Evolutionary conservation across 2,113 vertebrate species (phyloP).

Genomic region (Erinaceus europaeus): DNA sequence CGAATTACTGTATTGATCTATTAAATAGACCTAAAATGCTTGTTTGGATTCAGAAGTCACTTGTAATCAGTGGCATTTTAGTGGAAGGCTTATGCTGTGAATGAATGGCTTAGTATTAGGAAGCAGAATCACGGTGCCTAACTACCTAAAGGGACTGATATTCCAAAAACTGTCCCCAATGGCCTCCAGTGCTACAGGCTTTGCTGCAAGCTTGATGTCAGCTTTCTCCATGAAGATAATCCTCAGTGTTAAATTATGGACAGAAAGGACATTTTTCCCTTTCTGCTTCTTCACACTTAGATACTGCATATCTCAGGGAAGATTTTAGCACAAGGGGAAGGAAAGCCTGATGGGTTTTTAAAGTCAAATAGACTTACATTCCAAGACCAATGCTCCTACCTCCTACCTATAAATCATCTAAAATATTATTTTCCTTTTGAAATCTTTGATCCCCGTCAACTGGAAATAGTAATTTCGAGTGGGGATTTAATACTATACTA

Average conservation of each 20-base stretch:
- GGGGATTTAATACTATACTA: constrained; percentile 11
- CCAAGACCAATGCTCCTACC: background rate
- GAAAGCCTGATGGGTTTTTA: background rate
- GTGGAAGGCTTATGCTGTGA: constrained; percentile 32
- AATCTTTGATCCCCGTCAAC: constrained; percentile 32
- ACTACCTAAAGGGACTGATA: background rate
- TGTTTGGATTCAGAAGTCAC: constrained; percentile 67
- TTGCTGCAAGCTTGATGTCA: background rate
- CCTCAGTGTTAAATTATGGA: background rate
- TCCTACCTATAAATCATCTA: background rate
- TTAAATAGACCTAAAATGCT: constrained; percentile 68
- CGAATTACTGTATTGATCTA: constrained; percentile 73
- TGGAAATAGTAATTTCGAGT: background rate
- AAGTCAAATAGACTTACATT: background rate
- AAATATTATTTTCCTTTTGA: constrained; percentile 13
- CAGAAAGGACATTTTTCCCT: background rate
- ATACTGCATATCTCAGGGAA: background rate
- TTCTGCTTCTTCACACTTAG: background rate
- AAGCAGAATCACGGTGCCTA: background rate
- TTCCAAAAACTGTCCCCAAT: background rate
- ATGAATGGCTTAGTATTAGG: constrained; percentile 20
- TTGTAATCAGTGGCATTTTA: constrained; percentile 62
- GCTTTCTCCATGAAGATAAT: constrained; percentile 11
- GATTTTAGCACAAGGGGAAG: background rate
- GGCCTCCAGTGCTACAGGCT: background rate